These are phyloP conservation scores for Tachysurus vachellii DNA, from an alignment of 2,113 vertebrate genomes.

Conservation along the genomic window DNA sequence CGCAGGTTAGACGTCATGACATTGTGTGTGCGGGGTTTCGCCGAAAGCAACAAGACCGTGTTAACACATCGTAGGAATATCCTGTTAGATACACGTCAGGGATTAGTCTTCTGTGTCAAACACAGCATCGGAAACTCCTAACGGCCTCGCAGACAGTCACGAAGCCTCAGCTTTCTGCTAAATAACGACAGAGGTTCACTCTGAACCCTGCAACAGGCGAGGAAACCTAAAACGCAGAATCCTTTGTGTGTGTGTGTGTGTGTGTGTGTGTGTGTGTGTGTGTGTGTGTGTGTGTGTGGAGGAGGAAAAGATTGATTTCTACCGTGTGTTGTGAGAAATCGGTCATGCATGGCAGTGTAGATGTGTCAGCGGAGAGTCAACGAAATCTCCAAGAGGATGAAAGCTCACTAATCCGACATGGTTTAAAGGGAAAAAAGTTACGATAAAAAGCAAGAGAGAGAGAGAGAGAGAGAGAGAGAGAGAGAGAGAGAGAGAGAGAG, in stretches of 20 bases:
- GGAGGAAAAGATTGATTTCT: conserved; percentile 25
- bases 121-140: conserved; percentile 46
- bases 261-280: background rate
- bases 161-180: background rate
- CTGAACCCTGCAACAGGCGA: background rate
- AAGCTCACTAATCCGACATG: conserved; percentile 4
- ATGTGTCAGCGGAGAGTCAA: conserved; percentile 23
- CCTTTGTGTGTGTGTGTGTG: background rate
- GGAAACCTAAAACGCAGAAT: background rate
- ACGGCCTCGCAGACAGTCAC: conserved; percentile 5
- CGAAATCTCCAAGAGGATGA: background rate
- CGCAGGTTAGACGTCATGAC: background rate
- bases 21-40: background rate
- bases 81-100: conserved; percentile 64
- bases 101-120: conserved; percentile 64
- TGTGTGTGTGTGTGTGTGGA: background rate
- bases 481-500: background rate
- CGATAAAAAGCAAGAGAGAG: background rate
- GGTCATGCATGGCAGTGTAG: conserved; percentile 11
- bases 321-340: conserved; percentile 23
- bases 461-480: no score
- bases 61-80: conserved; percentile 61
- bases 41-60: conserved; percentile 33
- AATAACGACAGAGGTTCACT: background rate
- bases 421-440: background rate